Evolutionary conservation across 2,888 invertebrate genomes (phyloP).

Genomic region (Uropetala carovei): DNA sequence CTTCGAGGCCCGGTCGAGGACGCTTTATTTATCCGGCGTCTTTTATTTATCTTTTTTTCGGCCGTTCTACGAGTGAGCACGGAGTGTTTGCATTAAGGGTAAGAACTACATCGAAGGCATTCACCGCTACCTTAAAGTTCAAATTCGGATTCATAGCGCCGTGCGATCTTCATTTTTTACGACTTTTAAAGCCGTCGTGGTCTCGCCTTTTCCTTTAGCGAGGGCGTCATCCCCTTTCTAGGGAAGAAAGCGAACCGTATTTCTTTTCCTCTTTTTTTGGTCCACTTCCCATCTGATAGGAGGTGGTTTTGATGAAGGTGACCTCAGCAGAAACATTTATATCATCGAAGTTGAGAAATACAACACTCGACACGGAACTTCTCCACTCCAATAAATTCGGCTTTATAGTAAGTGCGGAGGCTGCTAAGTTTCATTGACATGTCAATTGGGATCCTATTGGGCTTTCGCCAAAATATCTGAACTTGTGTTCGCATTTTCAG

Average conservation of each 20-base stretch:
- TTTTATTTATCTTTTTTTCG: background rate
- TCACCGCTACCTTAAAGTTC: constrained; percentile 25
- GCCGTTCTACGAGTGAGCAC: background rate
- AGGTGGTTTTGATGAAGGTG: constrained; percentile 22
- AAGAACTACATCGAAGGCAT: background rate
- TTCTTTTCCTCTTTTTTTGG: background rate
- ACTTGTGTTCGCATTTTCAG: background rate
- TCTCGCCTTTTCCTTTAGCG: background rate
- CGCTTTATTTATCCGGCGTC: background rate
- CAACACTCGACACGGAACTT: background rate
- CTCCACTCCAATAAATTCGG: background rate
- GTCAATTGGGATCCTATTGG: background rate
- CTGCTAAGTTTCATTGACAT: background rate
- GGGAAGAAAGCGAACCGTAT: background rate
- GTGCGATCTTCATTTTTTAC: constrained; percentile 44
- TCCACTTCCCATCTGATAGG: constrained; percentile 34
- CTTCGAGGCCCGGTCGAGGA: background rate
- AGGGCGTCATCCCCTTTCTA: background rate
- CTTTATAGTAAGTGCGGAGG: constrained; percentile 3
- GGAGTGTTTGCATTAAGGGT: background rate
- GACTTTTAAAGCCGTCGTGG: background rate
- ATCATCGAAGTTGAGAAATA: background rate
- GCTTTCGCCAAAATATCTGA: background rate
- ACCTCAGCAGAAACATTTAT: constrained; percentile 6
- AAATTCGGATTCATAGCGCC: background rate